Evolutionary conservation across 2,888 invertebrate genomes (phyloP), one percentile per base, ranked within the genome.

Genomic region (Noctua comes): DNA sequence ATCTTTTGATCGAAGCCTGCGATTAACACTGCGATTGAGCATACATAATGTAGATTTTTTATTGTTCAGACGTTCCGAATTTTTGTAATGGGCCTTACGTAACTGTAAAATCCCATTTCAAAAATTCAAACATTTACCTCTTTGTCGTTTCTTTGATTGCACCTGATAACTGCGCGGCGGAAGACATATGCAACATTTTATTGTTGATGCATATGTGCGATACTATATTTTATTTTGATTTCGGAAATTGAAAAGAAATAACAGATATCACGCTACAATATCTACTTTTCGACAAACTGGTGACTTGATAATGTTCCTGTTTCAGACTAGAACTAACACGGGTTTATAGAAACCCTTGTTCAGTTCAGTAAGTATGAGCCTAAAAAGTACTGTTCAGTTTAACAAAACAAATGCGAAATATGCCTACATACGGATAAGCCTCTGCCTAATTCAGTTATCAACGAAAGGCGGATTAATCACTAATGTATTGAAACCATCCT

Each of bases 1-100:
- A 95, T 94, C 94, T 93, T 89, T 93, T 89, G 95, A 96, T 96
- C 94, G 91, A 93, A 91, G 91, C 89, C 93, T 90, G 90, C 93
- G 95, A 95, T 96, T 94, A 93, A 91, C 90, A 90, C 90, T 87
- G 87, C 91, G 93, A 94, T 94, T 92, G 92, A 92, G 91, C 91
- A 93, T 93, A 93, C 91, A 93, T 94, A 94, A 94, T 92, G 89
- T 90, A 85, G 80, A 91, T 91, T 92, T 81, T 91, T 91, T 91
- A 86, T 90, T 91, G 88, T 92, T 91, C 90, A 89, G 89, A 91
- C 91, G 93, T 92, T 91, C 91, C 91, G 92, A 90, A 93, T 92
- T 91, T 90, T 82, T 89, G 90, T 93, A 91, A 90, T 90, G 88
- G 83, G 88, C 87, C 90, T 88, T 86, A 84, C 85, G 86, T 94